Conservation (phyloP, 2,888 invertebrate genomes). For the Rhabditophanes sp. region DNA sequence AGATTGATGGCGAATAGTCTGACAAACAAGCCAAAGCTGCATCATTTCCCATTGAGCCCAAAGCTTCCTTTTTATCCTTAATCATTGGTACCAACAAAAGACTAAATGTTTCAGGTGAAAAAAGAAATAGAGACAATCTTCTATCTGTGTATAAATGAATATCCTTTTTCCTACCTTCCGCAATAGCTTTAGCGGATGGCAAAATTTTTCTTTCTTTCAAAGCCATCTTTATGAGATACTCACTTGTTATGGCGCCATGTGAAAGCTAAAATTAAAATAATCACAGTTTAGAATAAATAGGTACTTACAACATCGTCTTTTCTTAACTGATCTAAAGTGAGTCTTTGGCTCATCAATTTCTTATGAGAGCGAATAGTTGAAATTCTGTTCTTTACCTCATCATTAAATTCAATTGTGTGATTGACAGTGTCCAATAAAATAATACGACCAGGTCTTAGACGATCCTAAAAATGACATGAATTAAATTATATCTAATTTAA, state of each 20-base stretch:
- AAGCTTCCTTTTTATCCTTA: constrained; percentile 81
- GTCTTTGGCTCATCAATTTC: constrained; percentile 51
- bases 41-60: constrained; percentile 99
- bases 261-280: constrained; percentile 27
- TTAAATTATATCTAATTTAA: background rate
- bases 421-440: constrained; percentile 79
- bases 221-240: constrained; percentile 32
- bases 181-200: background rate
- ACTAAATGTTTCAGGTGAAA: constrained; percentile 82
- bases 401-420: constrained; percentile 74
- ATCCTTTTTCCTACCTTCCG: constrained; percentile 8
- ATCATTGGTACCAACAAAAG: constrained; percentile 90
- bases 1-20: constrained; percentile 76
- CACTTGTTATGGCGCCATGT: constrained; percentile 42
- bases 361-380: constrained; percentile 69
- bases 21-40: constrained; percentile 91
- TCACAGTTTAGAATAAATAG: background rate
- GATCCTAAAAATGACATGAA: constrained; percentile 56
- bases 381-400: constrained; percentile 73
- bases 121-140: constrained; percentile 72
- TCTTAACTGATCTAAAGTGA: constrained; percentile 39
- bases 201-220: constrained; percentile 19
- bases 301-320: constrained; percentile 42
- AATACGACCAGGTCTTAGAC: constrained; percentile 94
- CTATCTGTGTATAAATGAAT: constrained; percentile 55